Base-by-base conservation (phyloP, 2,113 vertebrate genomes). In the Dasyornis broadbenti region DNA sequence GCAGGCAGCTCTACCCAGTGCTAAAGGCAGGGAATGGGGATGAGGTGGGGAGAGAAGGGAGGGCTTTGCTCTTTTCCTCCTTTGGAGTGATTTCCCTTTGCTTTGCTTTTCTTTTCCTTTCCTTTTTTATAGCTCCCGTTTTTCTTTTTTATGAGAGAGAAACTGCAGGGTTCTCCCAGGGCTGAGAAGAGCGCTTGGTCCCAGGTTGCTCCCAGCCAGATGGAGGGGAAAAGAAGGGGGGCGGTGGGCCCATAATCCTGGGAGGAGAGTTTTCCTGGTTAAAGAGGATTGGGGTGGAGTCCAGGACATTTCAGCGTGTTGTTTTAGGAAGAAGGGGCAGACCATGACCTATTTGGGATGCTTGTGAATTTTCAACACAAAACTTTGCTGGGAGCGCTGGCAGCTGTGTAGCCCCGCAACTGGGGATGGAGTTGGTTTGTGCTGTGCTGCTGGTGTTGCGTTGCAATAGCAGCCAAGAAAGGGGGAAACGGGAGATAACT, bases 131-230 rank as follows among this genome's bases (percentile, higher is more conserved):
- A 91, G 94, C 89, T 95, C 93, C 78, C 87, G 96, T 97, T 96
- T 96, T 97, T 96, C 94, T 96, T 95, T 92, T 95, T 96, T 96
- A 97, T 90, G 93, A 96, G 93, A 89, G 92, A 93, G 92, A 92
- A 96, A 92, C 94, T 65, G 90, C 95, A 83, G 92, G 92, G 92
- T 92, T 96, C 87, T 96, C 90, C 90, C 71, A 83, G 87, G 92
- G 89, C 94, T 94, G 90, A 92, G 92, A 95, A 94, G 92, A 94
- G 59, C 26, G 0, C 79, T 94, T 39, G 56, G 95, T 97, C 93
- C 95, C 96, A 94, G 94, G 87, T 79, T 96, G 96, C 95, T 96
- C 79, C 82, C 87, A 77, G 94, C 52, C 90, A 96, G 93, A 96
- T 93, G 93, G 94, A 97, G 56, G 79, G 88, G 76, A 83, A 95